A percentile compares a stretch with the other conserved stretches of the same genome.
These are phyloP conservation scores for Pantala flavescens DNA, from an alignment of 1,140 invertebrate genomes.

Conservation along the genomic window DNA sequence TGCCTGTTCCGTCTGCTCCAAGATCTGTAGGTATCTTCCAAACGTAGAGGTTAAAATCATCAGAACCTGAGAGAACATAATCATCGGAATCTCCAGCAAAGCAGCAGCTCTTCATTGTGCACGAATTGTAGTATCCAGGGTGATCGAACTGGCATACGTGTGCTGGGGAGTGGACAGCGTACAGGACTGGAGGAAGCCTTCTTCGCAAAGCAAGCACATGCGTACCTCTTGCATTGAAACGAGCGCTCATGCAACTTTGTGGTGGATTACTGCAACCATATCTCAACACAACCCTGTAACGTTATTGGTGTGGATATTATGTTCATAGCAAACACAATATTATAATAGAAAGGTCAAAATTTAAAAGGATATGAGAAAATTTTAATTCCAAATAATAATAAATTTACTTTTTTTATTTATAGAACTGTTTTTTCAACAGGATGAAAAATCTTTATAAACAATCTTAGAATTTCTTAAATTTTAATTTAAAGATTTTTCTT, in stretches of 20 bases:
- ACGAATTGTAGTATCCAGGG: slow-evolving; percentile 87
- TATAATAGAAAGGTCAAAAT: background rate
- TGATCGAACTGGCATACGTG: slow-evolving; percentile 80
- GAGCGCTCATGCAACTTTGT: slow-evolving; percentile 83
- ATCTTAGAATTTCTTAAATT: too few species aligned
- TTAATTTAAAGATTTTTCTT: too few species aligned
- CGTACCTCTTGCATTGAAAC: slow-evolving; percentile 71
- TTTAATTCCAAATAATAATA: too few species aligned
- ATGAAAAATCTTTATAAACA: too few species aligned
- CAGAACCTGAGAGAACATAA: slow-evolving; percentile 82
- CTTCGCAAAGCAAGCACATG: slow-evolving; percentile 72
- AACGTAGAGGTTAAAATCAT: slow-evolving; percentile 91
- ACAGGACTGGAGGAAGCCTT: slow-evolving; percentile 73
- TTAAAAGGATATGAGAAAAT: background rate
- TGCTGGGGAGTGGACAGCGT: slow-evolving; percentile 51
- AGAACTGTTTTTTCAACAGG: too few species aligned
- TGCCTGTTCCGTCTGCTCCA: background rate
- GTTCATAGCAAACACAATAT: slow-evolving; percentile 14
- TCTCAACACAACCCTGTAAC: slow-evolving; percentile 37
- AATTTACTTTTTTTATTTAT: too few species aligned
- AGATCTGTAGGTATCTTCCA: slow-evolving; percentile 66
- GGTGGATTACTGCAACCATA: slow-evolving; percentile 57
- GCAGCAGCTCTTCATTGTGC: slow-evolving; percentile 92
- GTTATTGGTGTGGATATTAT: too few species aligned
- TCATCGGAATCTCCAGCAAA: slow-evolving; percentile 86